A percentile compares a stretch with the other conserved stretches of the same genome.
phyloP scores from a whole-genome alignment of 2,888 invertebrate species.

The Ametastegia equiseti region DNA sequence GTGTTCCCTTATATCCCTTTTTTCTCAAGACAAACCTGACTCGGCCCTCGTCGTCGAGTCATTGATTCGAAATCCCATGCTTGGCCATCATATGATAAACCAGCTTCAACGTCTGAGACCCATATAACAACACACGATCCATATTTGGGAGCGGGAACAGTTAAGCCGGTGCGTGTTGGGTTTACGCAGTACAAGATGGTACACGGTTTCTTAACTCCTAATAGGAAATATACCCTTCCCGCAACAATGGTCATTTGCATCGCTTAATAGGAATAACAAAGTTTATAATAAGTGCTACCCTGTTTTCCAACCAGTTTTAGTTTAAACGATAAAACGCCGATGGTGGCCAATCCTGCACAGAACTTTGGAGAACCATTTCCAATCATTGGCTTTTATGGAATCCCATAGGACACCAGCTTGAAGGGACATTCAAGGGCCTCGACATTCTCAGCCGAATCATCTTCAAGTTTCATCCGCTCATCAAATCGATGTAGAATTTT shows the following conservation, averaged over 20 bases:
- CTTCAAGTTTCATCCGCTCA: not conserved
- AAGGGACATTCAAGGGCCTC: not conserved
- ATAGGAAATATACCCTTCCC: slow-evolving; percentile 54
- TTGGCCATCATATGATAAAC: slow-evolving; percentile 47
- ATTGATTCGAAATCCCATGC: slow-evolving; percentile 45
- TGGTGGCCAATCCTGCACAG: not conserved
- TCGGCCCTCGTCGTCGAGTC: slow-evolving; percentile 3
- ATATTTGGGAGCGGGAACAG: slow-evolving; percentile 49
- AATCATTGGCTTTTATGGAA: slow-evolving; percentile 27
- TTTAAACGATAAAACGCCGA: slow-evolving; percentile 14
- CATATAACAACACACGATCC: slow-evolving; percentile 44
- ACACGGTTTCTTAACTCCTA: slow-evolving; percentile 50
- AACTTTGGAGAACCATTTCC: not conserved
- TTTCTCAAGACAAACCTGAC: not conserved
- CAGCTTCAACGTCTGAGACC: slow-evolving; percentile 47
- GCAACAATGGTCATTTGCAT: slow-evolving; percentile 59
- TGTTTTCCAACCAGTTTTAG: not conserved
- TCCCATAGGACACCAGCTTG: not conserved
- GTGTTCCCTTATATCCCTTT: not conserved
- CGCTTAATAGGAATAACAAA: slow-evolving; percentile 52
- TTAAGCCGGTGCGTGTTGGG: slow-evolving; percentile 50
- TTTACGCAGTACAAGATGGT: slow-evolving; percentile 49
- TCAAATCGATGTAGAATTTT: not conserved
- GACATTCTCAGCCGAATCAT: not conserved
- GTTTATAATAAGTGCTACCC: slow-evolving; percentile 13